phyloP scores from a whole-genome alignment of 2,888 invertebrate species.

The Fragum fragum region DNA sequence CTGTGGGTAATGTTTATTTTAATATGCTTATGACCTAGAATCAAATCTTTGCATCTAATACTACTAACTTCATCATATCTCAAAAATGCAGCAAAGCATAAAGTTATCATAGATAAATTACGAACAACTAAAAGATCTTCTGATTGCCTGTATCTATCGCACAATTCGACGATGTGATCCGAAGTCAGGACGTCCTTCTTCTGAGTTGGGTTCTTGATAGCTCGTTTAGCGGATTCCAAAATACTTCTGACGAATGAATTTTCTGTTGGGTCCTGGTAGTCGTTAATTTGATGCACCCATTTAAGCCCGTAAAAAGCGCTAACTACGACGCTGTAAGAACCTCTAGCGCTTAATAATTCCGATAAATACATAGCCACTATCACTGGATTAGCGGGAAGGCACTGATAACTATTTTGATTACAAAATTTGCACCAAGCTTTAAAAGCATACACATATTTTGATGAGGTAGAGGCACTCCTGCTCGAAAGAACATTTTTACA shows the following conservation, averaged over 20 bases:
- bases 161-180: constrained; percentile 38
- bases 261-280: constrained; percentile 49
- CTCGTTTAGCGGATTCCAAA: constrained; percentile 49
- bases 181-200: constrained; percentile 56
- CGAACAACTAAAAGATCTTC: constrained; percentile 35
- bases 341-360: constrained; percentile 36
- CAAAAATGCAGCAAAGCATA: constrained; percentile 20
- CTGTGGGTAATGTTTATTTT: constrained; percentile 47
- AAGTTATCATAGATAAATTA: constrained; percentile 41
- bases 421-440: constrained; percentile 47
- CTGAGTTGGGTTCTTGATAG: constrained; percentile 21
- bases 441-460: constrained; percentile 43
- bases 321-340: constrained; percentile 31
- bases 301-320: constrained; percentile 42
- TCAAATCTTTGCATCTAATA: constrained; percentile 43
- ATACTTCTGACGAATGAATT: constrained; percentile 56
- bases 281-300: constrained; percentile 43
- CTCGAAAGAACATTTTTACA: not conserved
- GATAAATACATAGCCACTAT: constrained; percentile 49
- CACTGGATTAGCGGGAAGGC: constrained; percentile 47
- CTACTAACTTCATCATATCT: constrained; percentile 23
- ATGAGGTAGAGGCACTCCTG: constrained; percentile 39
- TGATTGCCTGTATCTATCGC: constrained; percentile 29
- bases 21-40: constrained; percentile 41
- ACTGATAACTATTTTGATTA: constrained; percentile 16